These are phyloP conservation scores for Heliconius aoede DNA, from an alignment of 2,888 invertebrate species.

Conservation along the genomic window DNA sequence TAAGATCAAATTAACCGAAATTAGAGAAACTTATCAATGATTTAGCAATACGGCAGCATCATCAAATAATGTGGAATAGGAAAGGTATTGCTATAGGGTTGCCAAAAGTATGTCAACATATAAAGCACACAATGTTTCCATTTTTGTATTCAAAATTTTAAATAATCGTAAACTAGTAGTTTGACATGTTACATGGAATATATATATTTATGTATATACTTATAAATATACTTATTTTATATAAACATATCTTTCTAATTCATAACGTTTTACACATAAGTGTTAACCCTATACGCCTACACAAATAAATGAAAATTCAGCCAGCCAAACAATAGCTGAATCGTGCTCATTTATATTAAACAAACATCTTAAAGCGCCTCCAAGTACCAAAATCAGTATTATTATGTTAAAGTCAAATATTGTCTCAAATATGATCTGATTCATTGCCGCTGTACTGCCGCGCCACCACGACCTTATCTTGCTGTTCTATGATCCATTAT, in stretches of 20 bases:
- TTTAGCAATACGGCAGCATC: slow-evolving; percentile 59
- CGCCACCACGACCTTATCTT: no score
- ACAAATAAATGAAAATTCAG: slow-evolving; percentile 69
- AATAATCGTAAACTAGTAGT: no score
- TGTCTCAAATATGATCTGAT: slow-evolving; percentile 34
- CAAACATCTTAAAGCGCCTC: slow-evolving; percentile 62
- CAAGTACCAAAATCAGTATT: slow-evolving; percentile 45
- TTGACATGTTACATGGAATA: no score
- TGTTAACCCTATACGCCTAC: slow-evolving; percentile 47
- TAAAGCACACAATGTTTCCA: neutral
- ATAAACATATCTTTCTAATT: neutral
- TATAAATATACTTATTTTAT: neutral
- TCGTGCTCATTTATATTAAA: slow-evolving; percentile 57
- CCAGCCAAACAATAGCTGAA: slow-evolving; percentile 60
- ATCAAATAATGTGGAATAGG: slow-evolving; percentile 55
- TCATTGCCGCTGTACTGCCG: no score
- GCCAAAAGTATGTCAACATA: neutral
- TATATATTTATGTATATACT: no score
- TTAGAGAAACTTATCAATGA: slow-evolving; percentile 53
- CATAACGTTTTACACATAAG: neutral
- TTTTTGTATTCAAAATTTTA: neutral
- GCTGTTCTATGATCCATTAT: no score
- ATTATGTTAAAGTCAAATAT: slow-evolving; percentile 43
- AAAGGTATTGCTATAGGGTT: slow-evolving; percentile 48
- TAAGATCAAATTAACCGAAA: slow-evolving; percentile 25